phyloP scores from a whole-genome alignment of 23 tunicate genomes.

The Halocynthia roretzi region DNA sequence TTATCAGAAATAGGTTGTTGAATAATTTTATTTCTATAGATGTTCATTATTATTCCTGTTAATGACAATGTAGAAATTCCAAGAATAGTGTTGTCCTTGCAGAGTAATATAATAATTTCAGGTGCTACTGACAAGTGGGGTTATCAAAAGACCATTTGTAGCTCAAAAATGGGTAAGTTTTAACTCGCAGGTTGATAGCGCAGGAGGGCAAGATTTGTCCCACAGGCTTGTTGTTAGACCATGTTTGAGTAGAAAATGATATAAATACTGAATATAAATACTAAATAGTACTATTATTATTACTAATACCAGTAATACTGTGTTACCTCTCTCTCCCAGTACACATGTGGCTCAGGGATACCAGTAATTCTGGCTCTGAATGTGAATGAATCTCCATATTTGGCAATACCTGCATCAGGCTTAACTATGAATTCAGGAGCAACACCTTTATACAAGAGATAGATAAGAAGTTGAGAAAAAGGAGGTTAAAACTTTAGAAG shows the following conservation, averaged over 20 bases:
- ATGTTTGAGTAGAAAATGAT: conserved; percentile 10
- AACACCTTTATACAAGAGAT: conserved; percentile 25
- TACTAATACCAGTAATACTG: too few relatives aligned
- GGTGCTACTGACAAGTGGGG: too few relatives aligned
- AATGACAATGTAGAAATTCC: too few relatives aligned
- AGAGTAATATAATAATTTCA: too few relatives aligned
- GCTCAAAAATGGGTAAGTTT: too few relatives aligned
- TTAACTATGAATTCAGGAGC: conserved; percentile 62
- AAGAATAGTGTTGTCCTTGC: too few relatives aligned
- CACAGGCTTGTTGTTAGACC: neutral
- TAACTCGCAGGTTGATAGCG: neutral
- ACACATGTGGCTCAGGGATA: conserved; percentile 67
- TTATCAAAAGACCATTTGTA: too few relatives aligned
- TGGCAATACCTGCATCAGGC: conserved; percentile 44
- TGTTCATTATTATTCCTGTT: too few relatives aligned
- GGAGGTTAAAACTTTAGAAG: too few relatives aligned
- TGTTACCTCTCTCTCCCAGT: conserved; percentile 76
- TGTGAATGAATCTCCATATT: conserved; percentile 39
- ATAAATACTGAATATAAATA: neutral
- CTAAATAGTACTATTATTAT: too few relatives aligned
- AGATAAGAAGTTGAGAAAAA: too few relatives aligned
- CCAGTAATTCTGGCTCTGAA: conserved; percentile 59
- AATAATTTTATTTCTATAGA: too few relatives aligned
- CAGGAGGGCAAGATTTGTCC: neutral
- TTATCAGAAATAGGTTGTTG: neutral